These are phyloP conservation scores for Pterostichus niger DNA, from an alignment of 2,888 invertebrate genomes.

Conservation along the genomic window DNA sequence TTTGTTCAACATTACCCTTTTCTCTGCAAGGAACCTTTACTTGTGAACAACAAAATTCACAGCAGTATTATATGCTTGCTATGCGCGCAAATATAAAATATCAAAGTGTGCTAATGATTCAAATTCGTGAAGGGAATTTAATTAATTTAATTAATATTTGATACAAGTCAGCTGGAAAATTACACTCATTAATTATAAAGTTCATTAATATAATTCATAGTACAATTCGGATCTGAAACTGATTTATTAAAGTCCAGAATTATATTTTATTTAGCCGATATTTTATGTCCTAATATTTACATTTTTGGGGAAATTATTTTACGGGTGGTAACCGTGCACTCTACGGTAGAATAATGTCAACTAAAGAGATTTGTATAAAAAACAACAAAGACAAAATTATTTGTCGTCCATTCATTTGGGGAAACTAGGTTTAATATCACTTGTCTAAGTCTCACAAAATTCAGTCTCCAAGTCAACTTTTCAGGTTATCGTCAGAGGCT, in stretches of 20 bases:
- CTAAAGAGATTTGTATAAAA: no score
- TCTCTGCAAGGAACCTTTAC: neutral
- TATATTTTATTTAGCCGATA: no score
- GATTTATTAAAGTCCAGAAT: conserved; percentile 2
- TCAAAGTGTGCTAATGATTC: conserved; percentile 48
- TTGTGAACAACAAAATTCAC: conserved; percentile 15
- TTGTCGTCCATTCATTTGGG: no score
- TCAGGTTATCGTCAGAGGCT: no score
- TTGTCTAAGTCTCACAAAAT: no score
- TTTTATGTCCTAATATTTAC: no score
- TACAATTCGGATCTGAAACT: conserved; percentile 25
- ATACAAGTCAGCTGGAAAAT: conserved; percentile 34
- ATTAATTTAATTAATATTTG: conserved; percentile 55
- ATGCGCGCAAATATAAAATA: conserved; percentile 36
- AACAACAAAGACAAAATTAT: no score
- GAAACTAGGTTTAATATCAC: no score
- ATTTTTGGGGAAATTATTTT: no score
- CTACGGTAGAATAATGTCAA: no score
- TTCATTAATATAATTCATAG: conserved; percentile 34
- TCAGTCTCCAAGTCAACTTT: no score
- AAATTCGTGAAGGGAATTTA: conserved; percentile 40
- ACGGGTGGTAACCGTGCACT: no score
- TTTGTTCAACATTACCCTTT: conserved; percentile 19
- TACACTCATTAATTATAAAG: conserved; percentile 43
- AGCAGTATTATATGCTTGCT: neutral